phyloP scores from a whole-genome alignment of 2,113 vertebrate species.

The Ornithorhynchus anatinus region DNA sequence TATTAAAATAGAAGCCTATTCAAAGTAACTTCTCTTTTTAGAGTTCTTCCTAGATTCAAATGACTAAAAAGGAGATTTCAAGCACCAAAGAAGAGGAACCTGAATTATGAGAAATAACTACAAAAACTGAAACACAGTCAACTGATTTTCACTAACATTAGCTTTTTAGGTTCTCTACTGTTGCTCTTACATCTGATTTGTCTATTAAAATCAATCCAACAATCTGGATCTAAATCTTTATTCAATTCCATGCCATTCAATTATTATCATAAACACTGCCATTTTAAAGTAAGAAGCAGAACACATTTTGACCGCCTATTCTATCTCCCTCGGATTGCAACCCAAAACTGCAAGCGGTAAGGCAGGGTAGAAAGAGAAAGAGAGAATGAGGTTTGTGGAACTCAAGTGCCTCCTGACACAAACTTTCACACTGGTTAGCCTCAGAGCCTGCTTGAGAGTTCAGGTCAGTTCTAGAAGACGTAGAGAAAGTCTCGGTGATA shows the following conservation, averaged over 20 bases:
- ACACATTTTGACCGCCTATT: constrained; percentile 21
- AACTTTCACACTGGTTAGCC: no score
- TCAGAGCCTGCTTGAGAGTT: no score
- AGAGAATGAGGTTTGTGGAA: no score
- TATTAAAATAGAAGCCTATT: no score
- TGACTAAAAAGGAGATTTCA: neutral
- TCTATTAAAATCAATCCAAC: constrained; percentile 3
- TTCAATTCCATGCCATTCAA: neutral
- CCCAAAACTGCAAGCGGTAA: neutral
- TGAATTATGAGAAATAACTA: neutral
- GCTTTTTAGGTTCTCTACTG: neutral
- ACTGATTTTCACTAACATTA: neutral
- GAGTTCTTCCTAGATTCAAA: constrained; percentile 8
- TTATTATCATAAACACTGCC: no score
- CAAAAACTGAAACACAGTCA: constrained; percentile 29
- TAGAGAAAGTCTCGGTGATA: no score
- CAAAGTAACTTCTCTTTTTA: constrained; percentile 22
- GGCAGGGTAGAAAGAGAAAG: no score
- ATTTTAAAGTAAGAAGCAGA: neutral
- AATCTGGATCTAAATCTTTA: neutral
- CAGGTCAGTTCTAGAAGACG: no score
- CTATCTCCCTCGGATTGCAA: constrained; percentile 19
- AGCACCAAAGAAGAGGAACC: neutral
- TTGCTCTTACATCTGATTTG: neutral
- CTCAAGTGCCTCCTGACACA: no score